phyloP scores from a whole-genome alignment of 2,113 vertebrate species.

The Megalops atlanticus region DNA sequence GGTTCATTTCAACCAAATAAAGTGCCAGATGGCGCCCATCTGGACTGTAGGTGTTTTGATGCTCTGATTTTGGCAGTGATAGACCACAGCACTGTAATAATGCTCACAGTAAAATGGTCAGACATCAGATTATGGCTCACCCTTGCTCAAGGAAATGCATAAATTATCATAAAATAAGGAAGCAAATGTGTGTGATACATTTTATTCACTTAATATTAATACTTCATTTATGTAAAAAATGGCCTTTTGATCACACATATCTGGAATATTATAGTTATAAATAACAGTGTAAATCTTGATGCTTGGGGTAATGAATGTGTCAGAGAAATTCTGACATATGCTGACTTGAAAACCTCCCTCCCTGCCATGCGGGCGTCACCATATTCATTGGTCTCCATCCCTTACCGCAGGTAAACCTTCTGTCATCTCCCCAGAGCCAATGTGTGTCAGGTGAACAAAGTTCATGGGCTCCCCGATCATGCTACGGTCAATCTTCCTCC shows the following conservation, averaged over 20 bases:
- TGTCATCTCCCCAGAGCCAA: conserved; percentile 82
- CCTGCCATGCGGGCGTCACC: not conserved
- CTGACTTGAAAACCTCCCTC: not conserved
- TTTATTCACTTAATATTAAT: too few relatives aligned
- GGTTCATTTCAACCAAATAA: not conserved
- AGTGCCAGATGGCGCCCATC: not conserved
- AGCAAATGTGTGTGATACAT: too few relatives aligned
- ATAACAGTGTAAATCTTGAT: too few relatives aligned
- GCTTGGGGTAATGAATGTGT: not conserved
- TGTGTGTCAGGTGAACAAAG: conserved; percentile 83
- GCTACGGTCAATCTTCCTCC: conserved; percentile 78
- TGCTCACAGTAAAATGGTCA: not conserved
- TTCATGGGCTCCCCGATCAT: conserved; percentile 89
- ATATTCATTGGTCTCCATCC: too few relatives aligned
- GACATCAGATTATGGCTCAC: not conserved
- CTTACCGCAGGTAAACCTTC: conserved; percentile 76
- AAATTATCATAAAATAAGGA: too few relatives aligned
- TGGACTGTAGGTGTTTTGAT: not conserved
- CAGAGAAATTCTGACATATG: not conserved
- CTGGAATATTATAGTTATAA: too few relatives aligned
- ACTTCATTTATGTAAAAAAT: too few relatives aligned
- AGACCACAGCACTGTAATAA: too few relatives aligned
- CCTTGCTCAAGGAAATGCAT: not conserved
- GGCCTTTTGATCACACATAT: too few relatives aligned
- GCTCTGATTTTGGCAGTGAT: not conserved